Conservation (phyloP, 2,888 invertebrate genomes). For the Agrochola circellaris region DNA sequence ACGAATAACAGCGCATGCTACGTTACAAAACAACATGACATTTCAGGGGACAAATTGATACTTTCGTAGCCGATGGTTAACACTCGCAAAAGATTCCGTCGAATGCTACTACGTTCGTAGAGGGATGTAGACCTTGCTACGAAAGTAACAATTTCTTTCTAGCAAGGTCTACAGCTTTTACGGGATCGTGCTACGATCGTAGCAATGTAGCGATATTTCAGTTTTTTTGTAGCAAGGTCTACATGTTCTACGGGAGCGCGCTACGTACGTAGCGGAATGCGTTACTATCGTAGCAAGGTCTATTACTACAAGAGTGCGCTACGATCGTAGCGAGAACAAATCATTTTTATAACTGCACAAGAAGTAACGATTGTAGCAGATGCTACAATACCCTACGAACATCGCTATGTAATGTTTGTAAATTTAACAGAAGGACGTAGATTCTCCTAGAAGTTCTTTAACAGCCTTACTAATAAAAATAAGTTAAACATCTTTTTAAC, state of each 20-base stretch:
- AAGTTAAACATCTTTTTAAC: too few species aligned
- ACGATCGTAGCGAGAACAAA: constrained; percentile 1
- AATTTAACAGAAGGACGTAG: background rate
- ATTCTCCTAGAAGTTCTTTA: background rate
- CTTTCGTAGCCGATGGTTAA: background rate
- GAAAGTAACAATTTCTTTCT: background rate
- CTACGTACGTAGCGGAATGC: background rate
- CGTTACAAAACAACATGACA: background rate
- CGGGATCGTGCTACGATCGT: background rate
- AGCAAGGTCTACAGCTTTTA: background rate
- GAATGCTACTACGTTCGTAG: background rate
- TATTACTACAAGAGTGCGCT: background rate
- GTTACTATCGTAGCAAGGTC: constrained; percentile 14
- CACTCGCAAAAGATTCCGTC: background rate
- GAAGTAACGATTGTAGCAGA: background rate
- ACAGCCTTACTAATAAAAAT: too few species aligned
- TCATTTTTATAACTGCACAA: background rate
- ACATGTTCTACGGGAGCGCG: background rate
- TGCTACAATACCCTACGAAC: background rate
- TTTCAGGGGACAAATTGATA: background rate
- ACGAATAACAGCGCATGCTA: background rate
- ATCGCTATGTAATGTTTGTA: background rate
- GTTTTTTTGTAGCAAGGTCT: background rate
- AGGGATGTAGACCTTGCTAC: background rate
- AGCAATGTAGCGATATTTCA: background rate